phyloP scores from a whole-genome alignment of 2,797 vertebrate species.

The Microctenopoma steveboyesi region DNA sequence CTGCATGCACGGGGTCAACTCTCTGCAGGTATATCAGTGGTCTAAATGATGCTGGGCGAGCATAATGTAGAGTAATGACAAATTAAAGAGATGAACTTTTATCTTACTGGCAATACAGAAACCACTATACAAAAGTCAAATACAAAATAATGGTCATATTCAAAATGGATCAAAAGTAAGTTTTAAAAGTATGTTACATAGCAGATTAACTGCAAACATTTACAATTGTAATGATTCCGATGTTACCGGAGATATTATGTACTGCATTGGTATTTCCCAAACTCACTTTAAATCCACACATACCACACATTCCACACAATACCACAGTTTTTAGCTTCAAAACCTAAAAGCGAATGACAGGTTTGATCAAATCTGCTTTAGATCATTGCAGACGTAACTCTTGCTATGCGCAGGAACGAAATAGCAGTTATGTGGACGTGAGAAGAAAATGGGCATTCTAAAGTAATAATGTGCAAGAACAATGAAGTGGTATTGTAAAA shows the following conservation, averaged over 20 bases:
- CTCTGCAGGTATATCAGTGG: slow-evolving; percentile 22
- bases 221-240: too few relatives aligned
- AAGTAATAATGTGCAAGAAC: slow-evolving; percentile 32
- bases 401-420: slow-evolving; percentile 4
- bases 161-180: not conserved
- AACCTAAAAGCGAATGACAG: slow-evolving; percentile 13
- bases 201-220: too few relatives aligned
- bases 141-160: slow-evolving; percentile 6
- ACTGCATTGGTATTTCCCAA: too few relatives aligned
- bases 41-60: slow-evolving; percentile 16
- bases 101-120: slow-evolving; percentile 7
- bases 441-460: slow-evolving; percentile 29
- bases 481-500: slow-evolving; percentile 54
- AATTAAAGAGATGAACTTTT: too few relatives aligned
- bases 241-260: too few relatives aligned
- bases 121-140: not conserved
- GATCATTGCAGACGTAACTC: slow-evolving; percentile 13
- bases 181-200: not conserved
- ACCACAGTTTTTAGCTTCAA: slow-evolving; percentile 9
- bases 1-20: slow-evolving; percentile 39
- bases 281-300: slow-evolving; percentile 22
- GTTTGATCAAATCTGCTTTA: slow-evolving; percentile 27
- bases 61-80: slow-evolving; percentile 22
- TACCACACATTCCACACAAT: not conserved
- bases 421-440: slow-evolving; percentile 2